Evolutionary conservation across 2,888 invertebrate genomes (phyloP).

Genomic region (Clitarchus hookeri): DNA sequence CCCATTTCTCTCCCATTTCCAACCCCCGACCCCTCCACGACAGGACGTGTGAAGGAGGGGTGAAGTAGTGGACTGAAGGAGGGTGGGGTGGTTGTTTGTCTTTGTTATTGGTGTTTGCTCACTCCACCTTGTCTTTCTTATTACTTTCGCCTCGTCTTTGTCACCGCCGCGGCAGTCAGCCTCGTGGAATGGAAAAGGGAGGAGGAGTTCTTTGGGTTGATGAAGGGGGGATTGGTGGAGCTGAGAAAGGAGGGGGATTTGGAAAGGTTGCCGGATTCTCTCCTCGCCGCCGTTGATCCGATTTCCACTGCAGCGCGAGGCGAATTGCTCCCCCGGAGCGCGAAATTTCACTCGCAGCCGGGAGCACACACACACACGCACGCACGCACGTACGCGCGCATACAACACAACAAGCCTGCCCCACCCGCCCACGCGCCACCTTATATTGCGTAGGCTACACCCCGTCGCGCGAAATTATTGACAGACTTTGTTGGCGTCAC

Average conservation of each 20-base stretch:
- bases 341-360: not conserved
- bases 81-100: constrained; percentile 18
- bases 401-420: not conserved
- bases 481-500: not conserved
- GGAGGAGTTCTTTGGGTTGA: not conserved
- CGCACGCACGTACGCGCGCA: too few species aligned
- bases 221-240: not conserved
- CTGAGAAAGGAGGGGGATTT: not conserved
- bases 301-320: not conserved
- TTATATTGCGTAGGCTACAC: not conserved
- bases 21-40: not conserved
- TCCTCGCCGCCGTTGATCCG: not conserved
- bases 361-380: too few species aligned
- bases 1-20: constrained; percentile 5
- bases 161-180: constrained; percentile 11
- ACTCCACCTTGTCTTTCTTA: constrained; percentile 16
- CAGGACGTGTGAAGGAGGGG: too few species aligned
- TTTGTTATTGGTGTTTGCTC: constrained; percentile 25
- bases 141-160: constrained; percentile 12
- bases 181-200: not conserved
- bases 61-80: too few species aligned
- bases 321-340: not conserved
- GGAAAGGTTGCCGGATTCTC: not conserved
- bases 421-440: not conserved
- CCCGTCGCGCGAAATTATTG: not conserved